phyloP scores from a whole-genome alignment of 2,888 invertebrate genomes.

The Stictocephala bisonia region DNA sequence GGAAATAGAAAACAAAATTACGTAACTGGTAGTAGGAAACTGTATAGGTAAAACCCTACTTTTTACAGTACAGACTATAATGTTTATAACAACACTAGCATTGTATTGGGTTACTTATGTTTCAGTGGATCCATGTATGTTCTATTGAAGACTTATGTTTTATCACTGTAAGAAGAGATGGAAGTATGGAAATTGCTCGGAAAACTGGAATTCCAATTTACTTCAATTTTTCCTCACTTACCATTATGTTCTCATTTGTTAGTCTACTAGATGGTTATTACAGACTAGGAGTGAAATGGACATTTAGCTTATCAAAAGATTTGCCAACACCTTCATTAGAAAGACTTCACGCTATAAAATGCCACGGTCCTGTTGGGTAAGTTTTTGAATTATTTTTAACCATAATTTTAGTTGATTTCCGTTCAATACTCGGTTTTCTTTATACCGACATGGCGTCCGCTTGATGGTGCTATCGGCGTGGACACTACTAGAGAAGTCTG shows the following conservation, averaged over 20 bases:
- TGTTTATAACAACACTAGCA: no score
- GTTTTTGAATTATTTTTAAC: no score
- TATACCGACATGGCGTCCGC: no score
- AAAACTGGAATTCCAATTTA: constrained; percentile 82
- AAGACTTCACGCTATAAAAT: constrained; percentile 77
- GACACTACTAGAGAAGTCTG: no score
- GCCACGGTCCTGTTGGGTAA: constrained; percentile 93
- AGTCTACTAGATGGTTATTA: constrained; percentile 89
- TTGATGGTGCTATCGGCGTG: no score
- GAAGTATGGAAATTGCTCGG: constrained; percentile 80
- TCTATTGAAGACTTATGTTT: constrained; percentile 87
- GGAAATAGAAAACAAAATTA: no score
- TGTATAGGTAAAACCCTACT: no score
- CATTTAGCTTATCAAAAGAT: constrained; percentile 87
- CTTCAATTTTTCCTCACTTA: constrained; percentile 75
- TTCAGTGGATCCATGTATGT: constrained; percentile 80
- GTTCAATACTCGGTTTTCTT: constrained; percentile 35
- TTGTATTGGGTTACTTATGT: constrained; percentile 53
- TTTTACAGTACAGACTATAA: constrained; percentile 18
- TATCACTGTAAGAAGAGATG: constrained; percentile 77
- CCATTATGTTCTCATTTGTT: constrained; percentile 80
- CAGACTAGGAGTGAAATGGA: constrained; percentile 88
- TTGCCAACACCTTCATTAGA: constrained; percentile 83
- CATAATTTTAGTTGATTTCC: constrained; percentile 39
- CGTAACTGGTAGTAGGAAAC: constrained; percentile 5